Percentiles rank a stretch among this genome's conserved stretches.
These are phyloP conservation scores for Xanthia togata DNA, from an alignment of 2,888 invertebrate genomes.

Conservation along the genomic window DNA sequence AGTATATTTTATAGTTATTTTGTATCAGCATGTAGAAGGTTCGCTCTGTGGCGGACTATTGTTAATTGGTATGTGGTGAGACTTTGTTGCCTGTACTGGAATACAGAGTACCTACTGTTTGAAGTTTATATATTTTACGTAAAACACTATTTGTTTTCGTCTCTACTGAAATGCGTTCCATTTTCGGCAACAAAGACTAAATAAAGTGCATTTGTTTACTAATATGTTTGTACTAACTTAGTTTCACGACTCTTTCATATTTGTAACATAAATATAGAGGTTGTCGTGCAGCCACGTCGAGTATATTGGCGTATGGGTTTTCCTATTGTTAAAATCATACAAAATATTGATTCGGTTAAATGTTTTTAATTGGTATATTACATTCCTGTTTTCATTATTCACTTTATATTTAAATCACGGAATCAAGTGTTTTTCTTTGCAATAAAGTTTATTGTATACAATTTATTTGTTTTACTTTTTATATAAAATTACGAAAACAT, in stretches of 20 bases:
- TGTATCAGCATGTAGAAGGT: constrained; percentile 41
- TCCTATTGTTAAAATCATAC: constrained; percentile 72
- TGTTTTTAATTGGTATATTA: constrained; percentile 83
- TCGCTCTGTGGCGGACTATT: constrained; percentile 15
- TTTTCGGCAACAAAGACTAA: constrained; percentile 21
- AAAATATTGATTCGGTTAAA: constrained; percentile 80
- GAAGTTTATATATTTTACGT: constrained; percentile 20
- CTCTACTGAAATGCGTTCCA: neutral
- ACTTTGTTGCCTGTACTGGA: constrained; percentile 35
- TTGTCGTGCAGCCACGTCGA: neutral
- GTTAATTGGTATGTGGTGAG: constrained; percentile 34
- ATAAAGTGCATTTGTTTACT: constrained; percentile 32
- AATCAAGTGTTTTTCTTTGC: constrained; percentile 73
- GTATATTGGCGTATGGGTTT: constrained; percentile 63
- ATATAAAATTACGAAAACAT: constrained; percentile 72
- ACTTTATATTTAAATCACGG: constrained; percentile 71
- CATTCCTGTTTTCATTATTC: constrained; percentile 84
- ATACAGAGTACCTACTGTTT: constrained; percentile 12
- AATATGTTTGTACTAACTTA: constrained; percentile 1
- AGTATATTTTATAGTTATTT: constrained; percentile 55
- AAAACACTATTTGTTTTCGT: constrained; percentile 21
- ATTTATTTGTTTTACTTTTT: constrained; percentile 69
- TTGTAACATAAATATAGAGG: constrained; percentile 11
- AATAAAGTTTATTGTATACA: constrained; percentile 84
- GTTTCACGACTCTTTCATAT: constrained; percentile 17